These are phyloP conservation scores for Propithecus coquereli DNA, from an alignment of 2,113 vertebrate species.

Conservation along the genomic window DNA sequence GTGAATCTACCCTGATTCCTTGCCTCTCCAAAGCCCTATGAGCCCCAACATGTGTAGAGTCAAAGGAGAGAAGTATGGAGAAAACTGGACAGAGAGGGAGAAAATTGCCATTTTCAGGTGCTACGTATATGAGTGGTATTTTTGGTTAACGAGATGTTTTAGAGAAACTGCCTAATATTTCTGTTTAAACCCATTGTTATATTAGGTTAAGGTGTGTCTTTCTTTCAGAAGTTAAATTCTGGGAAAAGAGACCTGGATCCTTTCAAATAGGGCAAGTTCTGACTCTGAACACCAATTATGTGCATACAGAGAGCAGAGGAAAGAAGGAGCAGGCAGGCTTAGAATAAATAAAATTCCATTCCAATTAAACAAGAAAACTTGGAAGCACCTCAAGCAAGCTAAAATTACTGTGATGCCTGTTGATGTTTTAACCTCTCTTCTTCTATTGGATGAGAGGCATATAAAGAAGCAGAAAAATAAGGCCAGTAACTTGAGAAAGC, in stretches of 20 bases:
- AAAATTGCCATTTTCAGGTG: not conserved
- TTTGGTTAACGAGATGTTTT: not conserved
- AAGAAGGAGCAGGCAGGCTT: not conserved
- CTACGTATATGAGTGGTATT: not conserved
- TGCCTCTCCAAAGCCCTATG: not conserved
- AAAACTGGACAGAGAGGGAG: not conserved
- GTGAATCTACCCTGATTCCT: not conserved
- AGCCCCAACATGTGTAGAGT: not conserved
- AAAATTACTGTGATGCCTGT: not conserved
- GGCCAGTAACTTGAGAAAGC: constrained; percentile 39
- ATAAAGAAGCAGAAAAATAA: constrained; percentile 5
- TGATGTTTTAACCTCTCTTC: constrained; percentile 11
- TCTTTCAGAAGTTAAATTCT: constrained; percentile 35
- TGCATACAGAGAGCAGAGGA: not conserved
- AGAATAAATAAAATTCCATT: constrained; percentile 38
- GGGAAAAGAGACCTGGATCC: not conserved
- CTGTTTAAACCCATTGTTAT: not conserved
- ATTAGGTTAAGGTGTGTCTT: not conserved
- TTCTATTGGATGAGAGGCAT: not conserved
- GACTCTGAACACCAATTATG: not conserved
- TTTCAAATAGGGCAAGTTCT: not conserved
- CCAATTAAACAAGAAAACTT: not conserved
- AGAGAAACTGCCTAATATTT: not conserved
- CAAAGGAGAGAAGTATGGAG: not conserved
- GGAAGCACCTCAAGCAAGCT: not conserved